These are phyloP conservation scores for Hippocampus comes DNA, from an alignment of 2,113 vertebrate species.

Conservation along the genomic window DNA sequence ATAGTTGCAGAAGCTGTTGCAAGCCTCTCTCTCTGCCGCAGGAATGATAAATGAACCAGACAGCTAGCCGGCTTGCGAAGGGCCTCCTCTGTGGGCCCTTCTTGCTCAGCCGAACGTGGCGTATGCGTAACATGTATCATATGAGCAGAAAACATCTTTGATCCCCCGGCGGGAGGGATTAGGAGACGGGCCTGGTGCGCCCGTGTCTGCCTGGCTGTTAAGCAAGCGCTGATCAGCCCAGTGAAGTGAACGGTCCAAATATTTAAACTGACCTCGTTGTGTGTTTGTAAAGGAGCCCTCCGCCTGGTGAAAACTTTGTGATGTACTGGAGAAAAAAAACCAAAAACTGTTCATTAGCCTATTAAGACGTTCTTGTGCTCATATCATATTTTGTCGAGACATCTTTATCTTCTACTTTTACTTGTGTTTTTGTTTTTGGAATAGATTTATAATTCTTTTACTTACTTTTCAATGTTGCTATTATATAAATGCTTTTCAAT, in stretches of 20 bases:
- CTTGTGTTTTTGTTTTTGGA: not conserved
- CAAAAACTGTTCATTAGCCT: not conserved
- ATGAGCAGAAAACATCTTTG: constrained; percentile 61
- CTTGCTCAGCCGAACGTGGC: constrained; percentile 52
- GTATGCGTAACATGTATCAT: constrained; percentile 63
- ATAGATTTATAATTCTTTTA: not conserved
- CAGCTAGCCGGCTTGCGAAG: constrained; percentile 58
- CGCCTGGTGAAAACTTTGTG: not conserved
- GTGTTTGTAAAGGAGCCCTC: not conserved
- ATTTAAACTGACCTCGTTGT: not conserved
- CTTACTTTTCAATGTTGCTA: too few relatives aligned
- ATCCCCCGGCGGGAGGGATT: constrained; percentile 50
- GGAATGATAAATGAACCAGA: constrained; percentile 57
- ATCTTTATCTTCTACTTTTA: not conserved
- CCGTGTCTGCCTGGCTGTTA: constrained; percentile 28
- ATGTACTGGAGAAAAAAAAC: not conserved
- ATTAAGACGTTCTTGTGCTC: not conserved
- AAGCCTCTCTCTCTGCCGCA: constrained; percentile 34
- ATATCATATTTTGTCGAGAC: not conserved
- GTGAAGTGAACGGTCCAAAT: constrained; percentile 11
- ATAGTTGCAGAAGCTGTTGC: constrained; percentile 35
- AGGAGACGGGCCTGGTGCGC: constrained; percentile 45
- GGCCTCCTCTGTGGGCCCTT: constrained; percentile 30
- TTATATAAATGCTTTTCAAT: too few relatives aligned
- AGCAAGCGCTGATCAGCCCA: constrained; percentile 10